Conservation (phyloP, 2,888 invertebrate species). For the Hermaeophaga mercurialis region DNA sequence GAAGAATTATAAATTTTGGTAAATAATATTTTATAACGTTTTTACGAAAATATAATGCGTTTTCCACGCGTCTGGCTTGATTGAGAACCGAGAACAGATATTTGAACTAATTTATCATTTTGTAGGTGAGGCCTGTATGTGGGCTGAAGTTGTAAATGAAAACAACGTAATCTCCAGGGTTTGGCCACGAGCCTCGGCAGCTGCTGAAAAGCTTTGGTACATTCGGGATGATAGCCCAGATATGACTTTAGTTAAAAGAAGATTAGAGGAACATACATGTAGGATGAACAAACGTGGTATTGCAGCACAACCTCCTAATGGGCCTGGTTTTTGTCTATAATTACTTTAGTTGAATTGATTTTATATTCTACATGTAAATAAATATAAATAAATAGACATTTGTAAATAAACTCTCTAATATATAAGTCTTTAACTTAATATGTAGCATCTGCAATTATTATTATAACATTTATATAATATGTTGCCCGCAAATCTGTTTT, state of each 20-base stretch:
- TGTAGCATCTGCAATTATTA: too few relatives aligned
- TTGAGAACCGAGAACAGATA: too few relatives aligned
- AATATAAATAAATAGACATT: too few relatives aligned
- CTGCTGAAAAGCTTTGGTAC: constrained; percentile 87
- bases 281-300: constrained; percentile 73
- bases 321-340: constrained; percentile 68
- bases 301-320: constrained; percentile 70
- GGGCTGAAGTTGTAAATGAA: constrained; percentile 85
- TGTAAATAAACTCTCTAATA: too few relatives aligned
- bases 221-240: constrained; percentile 31
- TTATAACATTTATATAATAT: too few relatives aligned
- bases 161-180: constrained; percentile 66
- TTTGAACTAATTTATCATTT: not conserved
- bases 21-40: too few relatives aligned
- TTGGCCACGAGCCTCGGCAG: constrained; percentile 86
- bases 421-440: too few relatives aligned
- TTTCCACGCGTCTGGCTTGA: too few relatives aligned
- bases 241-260: constrained; percentile 58
- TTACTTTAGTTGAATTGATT: not conserved
- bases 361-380: too few relatives aligned
- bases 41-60: too few relatives aligned
- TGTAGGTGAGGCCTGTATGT: constrained; percentile 84
- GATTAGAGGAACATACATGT: constrained; percentile 76
- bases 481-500: too few relatives aligned
- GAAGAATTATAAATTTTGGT: too few relatives aligned